These are phyloP conservation scores for Oxygymnocypris stewartii DNA, from an alignment of 2,113 vertebrate genomes.

Conservation along the genomic window DNA sequence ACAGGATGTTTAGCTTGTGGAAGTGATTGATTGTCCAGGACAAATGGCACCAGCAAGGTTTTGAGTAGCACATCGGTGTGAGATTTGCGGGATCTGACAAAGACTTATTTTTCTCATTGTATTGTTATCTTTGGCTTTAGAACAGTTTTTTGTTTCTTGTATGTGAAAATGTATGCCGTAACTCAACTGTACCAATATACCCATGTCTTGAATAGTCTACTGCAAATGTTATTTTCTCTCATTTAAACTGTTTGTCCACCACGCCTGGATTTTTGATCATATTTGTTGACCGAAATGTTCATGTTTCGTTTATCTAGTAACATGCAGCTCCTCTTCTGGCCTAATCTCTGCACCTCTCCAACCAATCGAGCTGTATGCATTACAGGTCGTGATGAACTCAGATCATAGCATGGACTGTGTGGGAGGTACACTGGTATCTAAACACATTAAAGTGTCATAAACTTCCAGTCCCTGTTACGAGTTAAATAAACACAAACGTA, in stretches of 20 bases:
- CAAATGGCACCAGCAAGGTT: conserved; percentile 14
- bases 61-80: conserved; percentile 16
- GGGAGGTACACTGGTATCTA: not conserved
- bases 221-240: not conserved
- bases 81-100: not conserved
- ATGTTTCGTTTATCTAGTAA: conserved; percentile 12
- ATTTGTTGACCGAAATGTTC: not conserved
- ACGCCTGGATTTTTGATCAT: not conserved
- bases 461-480: not conserved
- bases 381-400: conserved; percentile 35
- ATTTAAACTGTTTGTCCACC: not conserved
- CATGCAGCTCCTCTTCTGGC: conserved; percentile 27
- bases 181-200: not conserved
- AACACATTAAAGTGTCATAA: not conserved
- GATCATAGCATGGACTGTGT: conserved; percentile 14
- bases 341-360: conserved; percentile 33
- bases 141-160: not conserved
- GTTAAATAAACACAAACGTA: conserved; percentile 29
- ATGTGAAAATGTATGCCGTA: not conserved
- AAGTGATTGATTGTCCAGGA: conserved; percentile 25
- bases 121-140: not conserved
- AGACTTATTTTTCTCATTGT: not conserved
- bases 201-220: not conserved
- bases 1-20: conserved; percentile 13
- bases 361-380: conserved; percentile 25